phyloP scores from a whole-genome alignment of 2,888 invertebrate genomes.

The Tethea ocularis region DNA sequence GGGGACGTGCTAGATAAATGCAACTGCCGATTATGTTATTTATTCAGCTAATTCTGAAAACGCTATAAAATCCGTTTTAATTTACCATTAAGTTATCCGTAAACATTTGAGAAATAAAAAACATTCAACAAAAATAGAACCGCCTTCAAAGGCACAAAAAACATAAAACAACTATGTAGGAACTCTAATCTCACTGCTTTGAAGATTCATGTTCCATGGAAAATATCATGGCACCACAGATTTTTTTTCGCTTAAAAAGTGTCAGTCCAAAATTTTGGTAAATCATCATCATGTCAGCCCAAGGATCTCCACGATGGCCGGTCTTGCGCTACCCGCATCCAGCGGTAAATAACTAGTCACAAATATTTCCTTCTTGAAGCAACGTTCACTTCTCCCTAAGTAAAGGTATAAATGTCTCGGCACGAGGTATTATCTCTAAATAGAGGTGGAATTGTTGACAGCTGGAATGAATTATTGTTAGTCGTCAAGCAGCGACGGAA shows the following conservation, averaged over 20 bases:
- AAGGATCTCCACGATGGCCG: too few species aligned
- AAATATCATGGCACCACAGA: too few species aligned
- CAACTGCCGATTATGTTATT: not conserved
- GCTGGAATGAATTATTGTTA: constrained; percentile 47
- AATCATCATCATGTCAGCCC: too few species aligned
- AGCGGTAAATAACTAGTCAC: not conserved
- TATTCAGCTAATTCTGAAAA: not conserved
- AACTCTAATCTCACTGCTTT: too few species aligned
- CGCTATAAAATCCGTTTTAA: not conserved
- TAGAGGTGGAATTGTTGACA: constrained; percentile 39
- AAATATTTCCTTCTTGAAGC: not conserved
- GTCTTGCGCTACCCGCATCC: too few species aligned
- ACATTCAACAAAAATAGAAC: too few species aligned
- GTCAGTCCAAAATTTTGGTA: too few species aligned
- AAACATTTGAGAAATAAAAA: too few species aligned
- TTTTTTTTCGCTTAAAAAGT: too few species aligned
- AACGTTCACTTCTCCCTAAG: not conserved
- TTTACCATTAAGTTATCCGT: too few species aligned
- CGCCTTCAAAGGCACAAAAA: not conserved
- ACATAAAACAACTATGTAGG: too few species aligned
- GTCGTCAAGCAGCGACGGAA: constrained; percentile 36
- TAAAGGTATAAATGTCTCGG: constrained; percentile 16
- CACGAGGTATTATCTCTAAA: constrained; percentile 24
- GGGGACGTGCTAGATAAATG: not conserved
- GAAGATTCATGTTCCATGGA: too few species aligned